Base-by-base conservation (phyloP, 2,113 vertebrate genomes). In the Himantopus leucocephalus region DNA sequence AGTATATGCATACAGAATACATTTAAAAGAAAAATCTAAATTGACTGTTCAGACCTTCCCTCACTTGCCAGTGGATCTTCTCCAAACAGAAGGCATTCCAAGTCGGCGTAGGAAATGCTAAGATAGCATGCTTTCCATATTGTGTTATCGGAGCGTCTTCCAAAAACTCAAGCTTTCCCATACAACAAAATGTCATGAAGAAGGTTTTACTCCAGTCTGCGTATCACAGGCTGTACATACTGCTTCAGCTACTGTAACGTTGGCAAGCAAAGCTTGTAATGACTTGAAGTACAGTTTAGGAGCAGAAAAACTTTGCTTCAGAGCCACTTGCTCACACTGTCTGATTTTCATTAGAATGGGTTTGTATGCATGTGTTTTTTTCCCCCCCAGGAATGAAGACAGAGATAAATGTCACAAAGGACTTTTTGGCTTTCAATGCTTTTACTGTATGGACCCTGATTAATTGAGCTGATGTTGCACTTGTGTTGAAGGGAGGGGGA, bases 21-120 rank as follows among this genome's bases (percentile, higher is more conserved):
- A 98, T 98, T 98, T 98, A 98, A 98, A 97, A 98, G 98, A 98
- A 98, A 96, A 98, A 97, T 97, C 98, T 98, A 98, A 98, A 98
- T 98, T 98, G 98, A 98, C 98, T 98, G 98, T 98, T 98, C 98
- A 98, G 97, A 96, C 97, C 98, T 98, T 98, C 97, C 97, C 96
- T 97, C 97, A 96, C 97, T 98, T 98, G 98, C 98, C 97, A 98
- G 97, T 97, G 97, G 97, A 98, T 98, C 98, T 95, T 97, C 97
- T 98, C 98, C 97, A 98, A 98, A 97, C 97, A 98, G 97, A 98
- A 98, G 96, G 97, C 96, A 95, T 98, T 98, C 98, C 98, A 98
- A 98, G 94, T 96, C 92, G 97, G 97, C 88, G 95, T 97, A 98
- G 98, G 98, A 98, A 98, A 98, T 92, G 96, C 96, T 97, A 97